These are phyloP conservation scores for Hylaeus volcanicus DNA, from an alignment of 1,140 invertebrate genomes.

Conservation along the genomic window DNA sequence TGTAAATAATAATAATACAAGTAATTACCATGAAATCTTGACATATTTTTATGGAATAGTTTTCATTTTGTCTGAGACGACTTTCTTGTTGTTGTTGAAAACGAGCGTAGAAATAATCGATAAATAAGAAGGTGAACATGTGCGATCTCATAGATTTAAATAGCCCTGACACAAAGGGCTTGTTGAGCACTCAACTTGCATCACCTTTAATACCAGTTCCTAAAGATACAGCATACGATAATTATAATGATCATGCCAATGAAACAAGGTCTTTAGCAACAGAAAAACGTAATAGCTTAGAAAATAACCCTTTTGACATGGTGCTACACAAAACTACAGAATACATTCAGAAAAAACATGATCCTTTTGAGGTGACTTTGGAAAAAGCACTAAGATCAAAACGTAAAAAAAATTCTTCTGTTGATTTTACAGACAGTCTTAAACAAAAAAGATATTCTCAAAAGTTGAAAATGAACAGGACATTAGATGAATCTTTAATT, in stretches of 20 bases:
- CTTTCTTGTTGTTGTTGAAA: neutral
- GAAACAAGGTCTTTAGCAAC: neutral
- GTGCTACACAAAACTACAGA: constrained; percentile 67
- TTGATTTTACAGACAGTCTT: constrained; percentile 44
- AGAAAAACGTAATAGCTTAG: constrained; percentile 59
- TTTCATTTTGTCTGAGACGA: neutral
- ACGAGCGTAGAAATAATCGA: neutral
- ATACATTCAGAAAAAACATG: constrained; percentile 68
- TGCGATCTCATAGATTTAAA: constrained; percentile 72
- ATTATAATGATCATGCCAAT: constrained; percentile 1
- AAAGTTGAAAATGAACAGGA: constrained; percentile 67
- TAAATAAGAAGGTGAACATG: constrained; percentile 49
- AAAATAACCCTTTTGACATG: constrained; percentile 75
- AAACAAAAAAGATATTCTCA: constrained; percentile 44
- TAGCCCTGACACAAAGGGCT: constrained; percentile 54
- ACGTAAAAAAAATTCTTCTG: neutral
- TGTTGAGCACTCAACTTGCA: constrained; percentile 47
- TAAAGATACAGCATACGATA: constrained; percentile 1
- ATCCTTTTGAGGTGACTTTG: constrained; percentile 73
- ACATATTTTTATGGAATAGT: constrained; percentile 4
- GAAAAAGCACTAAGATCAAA: constrained; percentile 62
- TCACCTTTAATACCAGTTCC: constrained; percentile 71
- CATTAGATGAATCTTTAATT: constrained; percentile 54
- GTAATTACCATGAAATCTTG: neutral
- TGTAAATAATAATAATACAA: neutral